phyloP scores from a whole-genome alignment of 2,113 vertebrate genomes.

The Pseudonaja textilis region DNA sequence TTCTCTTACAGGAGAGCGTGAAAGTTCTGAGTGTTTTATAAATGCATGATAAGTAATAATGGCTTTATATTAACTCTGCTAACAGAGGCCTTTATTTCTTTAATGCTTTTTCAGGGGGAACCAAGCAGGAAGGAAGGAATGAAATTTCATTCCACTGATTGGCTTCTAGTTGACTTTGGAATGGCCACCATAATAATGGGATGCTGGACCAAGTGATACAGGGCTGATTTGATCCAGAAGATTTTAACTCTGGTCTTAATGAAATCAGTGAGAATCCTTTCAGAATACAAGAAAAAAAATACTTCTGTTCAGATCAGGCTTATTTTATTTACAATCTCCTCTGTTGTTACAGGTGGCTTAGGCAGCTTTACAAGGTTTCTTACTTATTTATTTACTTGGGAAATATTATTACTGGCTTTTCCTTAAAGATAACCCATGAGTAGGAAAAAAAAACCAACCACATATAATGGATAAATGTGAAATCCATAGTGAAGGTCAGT shows the following conservation, averaged over 20 bases:
- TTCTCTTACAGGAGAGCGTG: neutral
- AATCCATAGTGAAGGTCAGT: neutral
- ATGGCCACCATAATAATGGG: neutral
- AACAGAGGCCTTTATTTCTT: neutral
- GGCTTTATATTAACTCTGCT: neutral
- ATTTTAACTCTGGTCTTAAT: neutral
- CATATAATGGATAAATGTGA: neutral
- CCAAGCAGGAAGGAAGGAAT: neutral
- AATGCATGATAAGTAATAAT: neutral
- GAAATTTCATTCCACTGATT: neutral
- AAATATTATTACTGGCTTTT: neutral
- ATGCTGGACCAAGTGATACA: neutral
- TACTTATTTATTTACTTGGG: neutral
- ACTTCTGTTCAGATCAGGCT: neutral
- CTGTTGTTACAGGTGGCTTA: neutral
- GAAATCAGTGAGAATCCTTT: neutral
- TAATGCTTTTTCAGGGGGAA: neutral
- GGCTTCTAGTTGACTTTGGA: neutral
- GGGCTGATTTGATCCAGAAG: neutral
- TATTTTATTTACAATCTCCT: neutral
- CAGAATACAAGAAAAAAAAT: neutral
- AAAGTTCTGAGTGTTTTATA: neutral
- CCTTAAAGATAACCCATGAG: neutral
- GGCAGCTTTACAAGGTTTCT: neutral
- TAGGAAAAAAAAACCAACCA: neutral